Evolutionary conservation across 2,797 vertebrate species (phyloP).

Genomic region (Ctenochaetus hawaiiensis): DNA sequence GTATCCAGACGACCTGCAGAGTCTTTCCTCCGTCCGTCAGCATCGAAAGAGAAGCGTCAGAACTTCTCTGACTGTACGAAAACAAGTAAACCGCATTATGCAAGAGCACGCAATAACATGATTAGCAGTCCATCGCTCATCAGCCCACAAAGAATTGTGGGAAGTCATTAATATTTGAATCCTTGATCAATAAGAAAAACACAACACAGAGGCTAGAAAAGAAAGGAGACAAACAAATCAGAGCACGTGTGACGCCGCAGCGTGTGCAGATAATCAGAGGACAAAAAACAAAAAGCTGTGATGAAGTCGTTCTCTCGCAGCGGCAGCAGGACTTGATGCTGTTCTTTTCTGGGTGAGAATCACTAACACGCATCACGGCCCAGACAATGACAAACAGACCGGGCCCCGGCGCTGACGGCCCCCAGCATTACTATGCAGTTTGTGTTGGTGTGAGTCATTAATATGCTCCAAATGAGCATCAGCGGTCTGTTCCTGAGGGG

Average conservation of each 20-base stretch:
- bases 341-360: conserved; percentile 24
- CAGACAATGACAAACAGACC: conserved; percentile 44
- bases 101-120: conserved; percentile 36
- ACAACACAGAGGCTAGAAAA: neutral
- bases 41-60: neutral
- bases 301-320: neutral
- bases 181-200: conserved; percentile 53
- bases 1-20: conserved; percentile 71
- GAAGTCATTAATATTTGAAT: conserved; percentile 46
- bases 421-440: conserved; percentile 19
- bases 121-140: neutral
- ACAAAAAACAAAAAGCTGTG: neutral
- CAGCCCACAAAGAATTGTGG: conserved; percentile 10
- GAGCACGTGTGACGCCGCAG: conserved; percentile 1
- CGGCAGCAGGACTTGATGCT: neutral
- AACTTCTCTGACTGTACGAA: neutral
- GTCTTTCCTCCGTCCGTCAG: too few relatives aligned
- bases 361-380: neutral
- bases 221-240: conserved; percentile 16
- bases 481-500: conserved; percentile 20
- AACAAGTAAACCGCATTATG: conserved; percentile 29
- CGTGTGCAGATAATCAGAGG: neutral
- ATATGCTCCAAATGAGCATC: conserved; percentile 37
- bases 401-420: conserved; percentile 17
- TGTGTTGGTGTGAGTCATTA: conserved; percentile 52